phyloP scores from a whole-genome alignment of 2,797 vertebrate genomes.

The Avahi laniger region DNA sequence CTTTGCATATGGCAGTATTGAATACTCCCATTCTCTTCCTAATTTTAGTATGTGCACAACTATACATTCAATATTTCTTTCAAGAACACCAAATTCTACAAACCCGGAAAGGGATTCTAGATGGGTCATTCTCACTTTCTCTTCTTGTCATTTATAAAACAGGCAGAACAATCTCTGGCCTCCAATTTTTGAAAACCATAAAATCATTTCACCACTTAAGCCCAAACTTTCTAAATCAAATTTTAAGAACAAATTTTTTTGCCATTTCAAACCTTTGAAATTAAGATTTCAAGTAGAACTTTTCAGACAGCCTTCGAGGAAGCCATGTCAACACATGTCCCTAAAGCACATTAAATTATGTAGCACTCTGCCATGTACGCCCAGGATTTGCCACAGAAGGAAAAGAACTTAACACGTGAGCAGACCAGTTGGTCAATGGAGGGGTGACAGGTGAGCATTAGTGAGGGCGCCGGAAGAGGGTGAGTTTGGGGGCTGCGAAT shows the following conservation, averaged over 20 bases:
- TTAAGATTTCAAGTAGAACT: conserved; percentile 14
- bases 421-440: conserved; percentile 35
- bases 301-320: conserved; percentile 45
- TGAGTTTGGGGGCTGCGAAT: neutral
- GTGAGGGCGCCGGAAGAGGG: neutral
- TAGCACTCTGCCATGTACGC: neutral
- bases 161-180: conserved; percentile 68
- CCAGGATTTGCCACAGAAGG: neutral
- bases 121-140: neutral
- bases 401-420: conserved; percentile 45
- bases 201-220: conserved; percentile 59
- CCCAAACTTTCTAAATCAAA: conserved; percentile 49
- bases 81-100: conserved; percentile 18
- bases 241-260: conserved; percentile 66
- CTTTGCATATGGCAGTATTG: conserved; percentile 46
- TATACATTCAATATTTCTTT: conserved; percentile 49
- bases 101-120: neutral
- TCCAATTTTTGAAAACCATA: conserved; percentile 46
- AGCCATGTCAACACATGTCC: neutral
- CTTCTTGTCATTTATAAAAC: conserved; percentile 53
- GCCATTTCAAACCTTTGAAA: conserved; percentile 25
- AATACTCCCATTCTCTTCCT: neutral
- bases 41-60: conserved; percentile 26
- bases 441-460: conserved; percentile 75
- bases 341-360: neutral